Evolutionary conservation across 1,140 invertebrate genomes (phyloP).

Genomic region (Caerostris extrusa): DNA sequence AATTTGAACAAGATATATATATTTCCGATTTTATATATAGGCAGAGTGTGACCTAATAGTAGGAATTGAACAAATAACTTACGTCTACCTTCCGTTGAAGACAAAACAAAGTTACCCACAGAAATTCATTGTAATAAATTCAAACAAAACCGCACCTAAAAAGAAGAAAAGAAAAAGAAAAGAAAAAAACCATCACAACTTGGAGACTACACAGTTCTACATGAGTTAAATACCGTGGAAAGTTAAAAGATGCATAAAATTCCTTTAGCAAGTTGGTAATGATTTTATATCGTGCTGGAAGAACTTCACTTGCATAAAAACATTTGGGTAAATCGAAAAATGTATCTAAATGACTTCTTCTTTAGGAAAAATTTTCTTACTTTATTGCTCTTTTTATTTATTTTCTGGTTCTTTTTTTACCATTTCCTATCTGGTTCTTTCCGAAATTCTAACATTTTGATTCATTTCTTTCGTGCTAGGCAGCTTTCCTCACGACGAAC

Average conservation of each 20-base stretch:
- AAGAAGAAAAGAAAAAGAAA: too few species aligned
- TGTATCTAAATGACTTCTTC: constrained; percentile 61
- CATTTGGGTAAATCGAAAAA: constrained; percentile 50
- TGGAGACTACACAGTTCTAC: not conserved
- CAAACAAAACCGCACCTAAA: not conserved
- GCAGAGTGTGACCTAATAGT: too few species aligned
- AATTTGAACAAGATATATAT: too few species aligned
- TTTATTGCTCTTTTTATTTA: not conserved
- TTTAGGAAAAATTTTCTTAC: constrained; percentile 20
- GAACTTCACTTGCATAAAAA: constrained; percentile 2
- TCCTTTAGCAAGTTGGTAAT: constrained; percentile 52
- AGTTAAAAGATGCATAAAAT: constrained; percentile 41
- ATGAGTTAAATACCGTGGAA: not conserved
- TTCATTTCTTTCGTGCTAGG: constrained; percentile 32
- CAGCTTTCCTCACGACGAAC: constrained; percentile 13
- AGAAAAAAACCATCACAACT: not conserved
- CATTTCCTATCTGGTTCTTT: not conserved
- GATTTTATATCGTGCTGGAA: constrained; percentile 45
- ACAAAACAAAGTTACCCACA: too few species aligned
- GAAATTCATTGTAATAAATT: not conserved
- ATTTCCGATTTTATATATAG: too few species aligned
- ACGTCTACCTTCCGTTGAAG: too few species aligned
- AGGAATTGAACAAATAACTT: too few species aligned
- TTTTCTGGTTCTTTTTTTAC: not conserved
- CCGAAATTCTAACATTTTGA: constrained; percentile 37